Percentiles rank a stretch among this genome's conserved stretches.
Conservation (phyloP, 2,888 invertebrate species). For the Alviniconcha strummeri region DNA sequence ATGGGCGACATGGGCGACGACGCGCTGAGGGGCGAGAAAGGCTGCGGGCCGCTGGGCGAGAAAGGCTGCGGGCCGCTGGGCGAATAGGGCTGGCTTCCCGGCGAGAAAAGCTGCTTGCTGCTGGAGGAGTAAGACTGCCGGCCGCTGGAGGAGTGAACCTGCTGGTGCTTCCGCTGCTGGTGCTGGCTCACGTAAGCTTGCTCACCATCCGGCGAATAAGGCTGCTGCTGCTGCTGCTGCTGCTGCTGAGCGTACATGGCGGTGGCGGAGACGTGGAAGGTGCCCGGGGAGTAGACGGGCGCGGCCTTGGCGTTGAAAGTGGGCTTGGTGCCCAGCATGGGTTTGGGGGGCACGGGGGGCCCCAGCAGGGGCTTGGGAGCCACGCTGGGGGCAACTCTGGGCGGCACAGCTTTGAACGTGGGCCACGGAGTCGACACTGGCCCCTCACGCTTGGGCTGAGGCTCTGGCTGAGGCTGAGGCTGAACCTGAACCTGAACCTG, state of each 20-base stretch:
- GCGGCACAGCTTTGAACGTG: conserved; percentile 30
- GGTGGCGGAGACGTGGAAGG: conserved; percentile 27
- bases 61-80: neutral
- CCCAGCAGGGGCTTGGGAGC: neutral
- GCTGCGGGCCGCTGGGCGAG: neutral
- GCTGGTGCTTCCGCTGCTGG: conserved; percentile 15
- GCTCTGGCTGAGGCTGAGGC: neutral
- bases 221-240: neutral
- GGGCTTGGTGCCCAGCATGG: neutral
- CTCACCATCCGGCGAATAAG: neutral
- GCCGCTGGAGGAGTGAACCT: neutral
- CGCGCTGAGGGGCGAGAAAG: conserved; percentile 18
- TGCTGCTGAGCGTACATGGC: conserved; percentile 30
- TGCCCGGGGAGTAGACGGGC: conserved; percentile 17
- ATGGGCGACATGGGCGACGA: conserved; percentile 27
- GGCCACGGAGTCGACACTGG: conserved; percentile 16
- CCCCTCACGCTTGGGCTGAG: neutral
- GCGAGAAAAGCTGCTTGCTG: neutral
- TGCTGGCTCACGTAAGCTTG: neutral
- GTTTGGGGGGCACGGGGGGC: conserved; percentile 5
- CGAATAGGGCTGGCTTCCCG: conserved; percentile 2
- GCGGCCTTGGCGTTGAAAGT: conserved; percentile 16
- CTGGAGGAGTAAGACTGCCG: neutral
- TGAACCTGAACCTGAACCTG: neutral
- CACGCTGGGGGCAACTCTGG: conserved; percentile 3